phyloP scores from a whole-genome alignment of 2,888 invertebrate genomes.

The Philereme transversata region DNA sequence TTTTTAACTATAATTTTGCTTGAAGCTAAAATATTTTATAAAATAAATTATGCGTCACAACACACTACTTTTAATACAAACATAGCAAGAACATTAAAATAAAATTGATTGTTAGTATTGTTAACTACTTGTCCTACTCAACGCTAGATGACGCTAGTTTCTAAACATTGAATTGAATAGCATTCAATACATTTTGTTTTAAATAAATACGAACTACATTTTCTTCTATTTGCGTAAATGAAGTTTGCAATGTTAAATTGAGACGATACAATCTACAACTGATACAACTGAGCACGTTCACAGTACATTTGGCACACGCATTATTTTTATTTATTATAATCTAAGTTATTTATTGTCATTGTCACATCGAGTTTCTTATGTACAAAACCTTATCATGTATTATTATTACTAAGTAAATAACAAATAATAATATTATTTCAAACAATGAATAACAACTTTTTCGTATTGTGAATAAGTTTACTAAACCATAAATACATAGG shows the following conservation, averaged over 20 bases:
- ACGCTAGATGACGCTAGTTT: constrained; percentile 45
- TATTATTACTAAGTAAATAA: neutral
- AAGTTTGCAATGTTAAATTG: neutral
- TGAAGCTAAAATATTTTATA: no score
- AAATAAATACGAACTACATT: neutral
- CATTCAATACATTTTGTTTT: no score
- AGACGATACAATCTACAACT: constrained; percentile 2
- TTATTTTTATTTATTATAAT: constrained; percentile 13
- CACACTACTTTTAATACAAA: neutral
- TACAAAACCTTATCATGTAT: constrained; percentile 39
- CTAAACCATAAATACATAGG: neutral
- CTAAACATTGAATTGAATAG: no score
- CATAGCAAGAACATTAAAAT: neutral
- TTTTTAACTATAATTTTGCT: no score
- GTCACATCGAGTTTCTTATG: constrained; percentile 62
- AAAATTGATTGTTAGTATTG: no score
- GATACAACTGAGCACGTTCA: constrained; percentile 17
- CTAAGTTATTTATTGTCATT: constrained; percentile 68
- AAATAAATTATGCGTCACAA: neutral
- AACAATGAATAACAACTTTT: neutral
- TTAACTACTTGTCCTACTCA: constrained; percentile 37
- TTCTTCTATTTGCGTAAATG: neutral
- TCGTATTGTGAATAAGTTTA: neutral
- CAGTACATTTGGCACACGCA: constrained; percentile 25
- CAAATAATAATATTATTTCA: no score